Conservation (phyloP, 2,888 invertebrate species). For the Cremastinae sp. region DNA sequence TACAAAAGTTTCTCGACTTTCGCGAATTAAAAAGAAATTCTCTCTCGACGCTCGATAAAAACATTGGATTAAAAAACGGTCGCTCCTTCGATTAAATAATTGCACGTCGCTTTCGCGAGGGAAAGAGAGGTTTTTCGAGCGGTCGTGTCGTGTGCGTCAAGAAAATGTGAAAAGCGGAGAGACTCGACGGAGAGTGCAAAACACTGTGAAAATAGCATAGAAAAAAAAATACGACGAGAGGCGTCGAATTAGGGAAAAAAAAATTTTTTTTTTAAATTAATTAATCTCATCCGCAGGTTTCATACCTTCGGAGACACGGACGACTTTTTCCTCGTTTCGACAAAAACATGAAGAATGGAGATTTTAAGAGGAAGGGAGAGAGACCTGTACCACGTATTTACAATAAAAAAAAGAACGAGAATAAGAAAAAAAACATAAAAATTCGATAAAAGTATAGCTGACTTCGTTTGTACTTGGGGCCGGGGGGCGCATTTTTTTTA, state of each 20-base stretch:
- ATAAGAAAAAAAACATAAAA: constrained; percentile 69
- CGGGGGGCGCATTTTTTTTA: constrained; percentile 72
- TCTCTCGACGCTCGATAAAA: not conserved
- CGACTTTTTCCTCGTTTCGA: constrained; percentile 11
- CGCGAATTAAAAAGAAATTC: too few relatives aligned
- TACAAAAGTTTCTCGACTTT: too few relatives aligned
- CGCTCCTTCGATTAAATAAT: too few relatives aligned
- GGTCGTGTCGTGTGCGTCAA: too few relatives aligned
- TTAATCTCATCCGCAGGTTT: constrained; percentile 44
- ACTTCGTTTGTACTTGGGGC: constrained; percentile 80
- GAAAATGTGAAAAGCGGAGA: too few relatives aligned
- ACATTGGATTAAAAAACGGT: not conserved
- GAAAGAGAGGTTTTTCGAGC: too few relatives aligned
- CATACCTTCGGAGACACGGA: constrained; percentile 49
- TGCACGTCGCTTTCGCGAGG: too few relatives aligned
- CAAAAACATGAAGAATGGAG: constrained; percentile 1
- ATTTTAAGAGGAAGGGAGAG: constrained; percentile 19
- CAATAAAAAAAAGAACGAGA: constrained; percentile 57
- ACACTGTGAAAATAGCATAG: constrained; percentile 12
- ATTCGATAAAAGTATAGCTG: constrained; percentile 78
- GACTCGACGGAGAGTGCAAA: too few relatives aligned
- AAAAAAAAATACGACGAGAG: too few relatives aligned
- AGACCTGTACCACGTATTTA: constrained; percentile 69
- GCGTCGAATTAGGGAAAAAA: constrained; percentile 14
- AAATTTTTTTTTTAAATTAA: not conserved